phyloP scores from a whole-genome alignment of 1,140 invertebrate species.

The Dreissena polymorpha region DNA sequence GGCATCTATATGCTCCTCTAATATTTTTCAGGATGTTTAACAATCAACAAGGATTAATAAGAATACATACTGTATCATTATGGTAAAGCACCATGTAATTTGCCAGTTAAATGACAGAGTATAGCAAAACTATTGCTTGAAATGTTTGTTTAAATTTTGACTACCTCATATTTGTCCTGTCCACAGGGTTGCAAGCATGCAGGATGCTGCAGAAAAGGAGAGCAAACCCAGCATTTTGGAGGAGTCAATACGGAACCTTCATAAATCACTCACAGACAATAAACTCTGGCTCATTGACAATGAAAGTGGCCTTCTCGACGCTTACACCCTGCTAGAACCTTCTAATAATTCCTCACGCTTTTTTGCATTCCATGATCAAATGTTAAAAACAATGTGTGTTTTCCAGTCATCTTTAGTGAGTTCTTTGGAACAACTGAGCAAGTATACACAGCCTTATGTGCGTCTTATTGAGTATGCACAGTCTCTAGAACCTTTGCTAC shows the following conservation, averaged over 20 bases:
- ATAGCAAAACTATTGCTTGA: too few species aligned
- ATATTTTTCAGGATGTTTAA: too few species aligned
- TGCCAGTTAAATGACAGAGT: too few species aligned
- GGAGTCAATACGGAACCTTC: slow-evolving; percentile 79
- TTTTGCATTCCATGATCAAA: slow-evolving; percentile 74
- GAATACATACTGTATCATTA: too few species aligned
- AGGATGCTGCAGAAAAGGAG: slow-evolving; percentile 79
- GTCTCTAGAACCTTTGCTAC: slow-evolving; percentile 62
- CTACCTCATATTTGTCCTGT: slow-evolving; percentile 10
- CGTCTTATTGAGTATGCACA: slow-evolving; percentile 62
- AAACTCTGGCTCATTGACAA: slow-evolving; percentile 80
- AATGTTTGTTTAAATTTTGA: too few species aligned
- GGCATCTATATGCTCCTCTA: too few species aligned
- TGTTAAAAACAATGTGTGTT: slow-evolving; percentile 77
- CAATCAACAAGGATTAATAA: too few species aligned
- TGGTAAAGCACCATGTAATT: too few species aligned
- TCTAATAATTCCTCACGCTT: slow-evolving; percentile 65
- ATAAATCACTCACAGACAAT: slow-evolving; percentile 67
- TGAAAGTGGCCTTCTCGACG: slow-evolving; percentile 80
- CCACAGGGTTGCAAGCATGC: slow-evolving; percentile 79
- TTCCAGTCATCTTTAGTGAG: slow-evolving; percentile 75
- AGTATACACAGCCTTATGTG: slow-evolving; percentile 52
- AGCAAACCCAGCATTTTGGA: slow-evolving; percentile 73
- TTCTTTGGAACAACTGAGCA: slow-evolving; percentile 61
- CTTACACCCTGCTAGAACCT: slow-evolving; percentile 77